Evolutionary conservation across 2,888 invertebrate species (phyloP), one percentile per base, ranked within the genome.

Genomic region (Brachycybe producta): DNA sequence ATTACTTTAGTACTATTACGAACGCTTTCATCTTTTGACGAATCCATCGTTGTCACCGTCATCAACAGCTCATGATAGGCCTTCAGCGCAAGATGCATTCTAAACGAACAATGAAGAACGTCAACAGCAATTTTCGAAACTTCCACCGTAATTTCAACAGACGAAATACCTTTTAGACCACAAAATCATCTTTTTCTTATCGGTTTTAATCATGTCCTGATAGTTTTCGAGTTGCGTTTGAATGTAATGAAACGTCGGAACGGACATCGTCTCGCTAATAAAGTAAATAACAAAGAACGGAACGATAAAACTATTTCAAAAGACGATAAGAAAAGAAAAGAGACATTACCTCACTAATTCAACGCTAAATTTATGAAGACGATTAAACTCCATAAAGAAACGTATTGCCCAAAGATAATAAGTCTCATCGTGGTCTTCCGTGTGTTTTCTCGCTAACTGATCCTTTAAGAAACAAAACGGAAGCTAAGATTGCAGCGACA

Each of bases 331-430:
- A 52, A 13, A 28, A 23, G 41, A 17, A 8, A 17, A 15, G 3
- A 35, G n/a, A 11, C 60, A 65, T 70, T 70, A 87, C 87, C 88
- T 86, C 58, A 94, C 83, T 60, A 86, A 74, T 67, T 88, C 85
- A 57, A 92, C 79, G 70, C 85, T 78, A 64, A 87, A 84, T 61
- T 84, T 79, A 66, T 85, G 81, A 61, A 80, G 75, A 57, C 95
- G 78, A 73, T 92, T 94, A 69, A 95, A 95, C 68, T 91, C 88
- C 90, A 95, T 92, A 68, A 95, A 95, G 71, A 94, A 95, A 62
- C 83, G 80, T 59, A 94, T 74, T 5, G 87, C 82, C 91, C 92
- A 94, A 55, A 95, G 72, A 67, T 92, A 91, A 68, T 91, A 92
- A 0, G 86, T 84, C 65, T 92, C 88, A 68, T 95, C 95, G 65